Evolutionary conservation across 2,888 invertebrate species (phyloP).

Genomic region (Halictus ligatus): DNA sequence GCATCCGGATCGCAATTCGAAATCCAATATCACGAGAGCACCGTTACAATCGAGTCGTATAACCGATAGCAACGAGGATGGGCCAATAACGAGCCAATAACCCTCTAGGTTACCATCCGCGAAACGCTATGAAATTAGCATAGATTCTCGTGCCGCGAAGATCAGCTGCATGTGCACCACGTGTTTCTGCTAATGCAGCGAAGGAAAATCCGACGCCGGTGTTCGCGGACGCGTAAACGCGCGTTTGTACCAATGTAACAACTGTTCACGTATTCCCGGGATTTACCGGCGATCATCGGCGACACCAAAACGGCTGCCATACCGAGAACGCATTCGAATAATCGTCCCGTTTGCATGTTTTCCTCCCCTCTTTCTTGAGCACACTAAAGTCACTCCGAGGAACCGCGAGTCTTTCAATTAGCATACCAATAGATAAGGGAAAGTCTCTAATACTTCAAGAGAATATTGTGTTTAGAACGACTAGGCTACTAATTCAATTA

Average conservation of each 20-base stretch:
- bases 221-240: conserved; percentile 44
- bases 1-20: conserved; percentile 53
- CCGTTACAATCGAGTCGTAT: conserved; percentile 68
- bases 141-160: conserved; percentile 65
- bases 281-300: conserved; percentile 20
- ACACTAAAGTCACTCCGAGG: background rate
- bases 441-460: background rate
- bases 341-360: background rate
- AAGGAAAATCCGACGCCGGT: conserved; percentile 59
- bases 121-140: conserved; percentile 70
- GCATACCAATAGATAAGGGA: background rate
- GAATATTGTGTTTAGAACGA: no score
- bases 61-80: conserved; percentile 61
- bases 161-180: conserved; percentile 63
- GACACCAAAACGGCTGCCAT: background rate
- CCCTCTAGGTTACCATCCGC: conserved; percentile 66
- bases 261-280: conserved; percentile 25
- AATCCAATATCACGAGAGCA: conserved; percentile 68
- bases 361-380: background rate
- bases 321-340: background rate
- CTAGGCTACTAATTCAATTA: no score
- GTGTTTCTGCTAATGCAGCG: conserved; percentile 59
- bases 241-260: conserved; percentile 28
- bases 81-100: conserved; percentile 71
- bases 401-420: no score